Evolutionary conservation across 2,113 vertebrate genomes (phyloP).

Genomic region (Uria aalge): DNA sequence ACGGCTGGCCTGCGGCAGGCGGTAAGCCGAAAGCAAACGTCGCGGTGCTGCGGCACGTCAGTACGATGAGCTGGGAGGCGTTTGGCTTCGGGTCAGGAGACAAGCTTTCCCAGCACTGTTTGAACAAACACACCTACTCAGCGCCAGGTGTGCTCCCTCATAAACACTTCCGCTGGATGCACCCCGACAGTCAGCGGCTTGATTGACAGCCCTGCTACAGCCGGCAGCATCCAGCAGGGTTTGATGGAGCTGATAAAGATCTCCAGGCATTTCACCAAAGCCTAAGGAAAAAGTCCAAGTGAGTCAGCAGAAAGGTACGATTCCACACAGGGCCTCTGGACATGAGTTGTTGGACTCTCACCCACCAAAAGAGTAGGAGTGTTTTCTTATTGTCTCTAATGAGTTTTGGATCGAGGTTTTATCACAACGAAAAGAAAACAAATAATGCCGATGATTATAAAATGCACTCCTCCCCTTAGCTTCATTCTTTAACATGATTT

Average conservation of each 20-base stretch:
- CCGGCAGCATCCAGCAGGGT: rapidly evolving
- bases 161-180: neutral
- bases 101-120: neutral
- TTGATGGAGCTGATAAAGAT: neutral
- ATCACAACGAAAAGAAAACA: slow-evolving; percentile 16
- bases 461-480: neutral
- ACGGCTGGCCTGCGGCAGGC: rapidly evolving
- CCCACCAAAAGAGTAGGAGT: neutral
- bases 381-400: neutral
- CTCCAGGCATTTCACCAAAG: neutral
- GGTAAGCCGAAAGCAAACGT: neutral
- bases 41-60: neutral
- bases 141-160: neutral
- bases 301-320: slow-evolving; percentile 19
- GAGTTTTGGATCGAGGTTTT: slow-evolving; percentile 24
- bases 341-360: neutral
- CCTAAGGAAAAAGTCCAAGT: neutral
- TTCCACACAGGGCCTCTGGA: neutral
- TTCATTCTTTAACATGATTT: slow-evolving; percentile 17
- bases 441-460: neutral
- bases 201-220: neutral
- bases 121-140: neutral
- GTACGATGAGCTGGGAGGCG: neutral
- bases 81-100: neutral
- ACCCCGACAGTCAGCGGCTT: neutral